Conservation (phyloP, 2,113 vertebrate genomes). For the Anser cygnoides region DNA sequence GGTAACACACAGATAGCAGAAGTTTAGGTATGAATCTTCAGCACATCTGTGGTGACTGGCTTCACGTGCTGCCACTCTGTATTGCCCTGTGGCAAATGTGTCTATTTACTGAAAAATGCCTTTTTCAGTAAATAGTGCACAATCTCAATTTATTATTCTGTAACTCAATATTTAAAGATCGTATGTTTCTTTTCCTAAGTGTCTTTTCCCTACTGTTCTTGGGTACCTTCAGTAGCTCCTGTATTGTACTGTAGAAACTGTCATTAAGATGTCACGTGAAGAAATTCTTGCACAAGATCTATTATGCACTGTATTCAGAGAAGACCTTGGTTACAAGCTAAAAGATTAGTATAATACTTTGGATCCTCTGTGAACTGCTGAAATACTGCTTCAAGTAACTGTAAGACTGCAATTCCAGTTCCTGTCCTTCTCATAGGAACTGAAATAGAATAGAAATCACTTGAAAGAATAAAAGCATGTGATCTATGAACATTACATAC, state of each 20-base stretch:
- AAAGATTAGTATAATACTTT: not conserved
- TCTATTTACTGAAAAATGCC: no score
- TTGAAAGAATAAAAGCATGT: not conserved
- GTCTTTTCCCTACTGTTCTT: not conserved
- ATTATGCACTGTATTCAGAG: not conserved
- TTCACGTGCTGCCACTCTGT: not conserved
- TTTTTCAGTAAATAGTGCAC: not conserved
- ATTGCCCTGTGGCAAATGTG: not conserved
- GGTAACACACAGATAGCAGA: not conserved
- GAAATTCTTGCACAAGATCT: not conserved
- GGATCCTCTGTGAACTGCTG: not conserved
- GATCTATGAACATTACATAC: not conserved
- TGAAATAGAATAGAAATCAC: not conserved
- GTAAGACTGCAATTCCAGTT: not conserved
- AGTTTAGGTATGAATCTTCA: not conserved
- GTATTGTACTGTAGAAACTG: not conserved
- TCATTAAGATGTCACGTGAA: accelerated
- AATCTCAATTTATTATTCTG: not conserved
- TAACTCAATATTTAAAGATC: not conserved
- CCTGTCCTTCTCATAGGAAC: not conserved
- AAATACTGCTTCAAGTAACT: not conserved
- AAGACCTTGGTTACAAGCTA: not conserved
- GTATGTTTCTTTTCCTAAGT: not conserved
- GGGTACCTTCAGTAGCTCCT: not conserved
- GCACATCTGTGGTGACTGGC: not conserved